Conservation (phyloP, 2,888 invertebrate genomes). For the Cephus runcator region DNA sequence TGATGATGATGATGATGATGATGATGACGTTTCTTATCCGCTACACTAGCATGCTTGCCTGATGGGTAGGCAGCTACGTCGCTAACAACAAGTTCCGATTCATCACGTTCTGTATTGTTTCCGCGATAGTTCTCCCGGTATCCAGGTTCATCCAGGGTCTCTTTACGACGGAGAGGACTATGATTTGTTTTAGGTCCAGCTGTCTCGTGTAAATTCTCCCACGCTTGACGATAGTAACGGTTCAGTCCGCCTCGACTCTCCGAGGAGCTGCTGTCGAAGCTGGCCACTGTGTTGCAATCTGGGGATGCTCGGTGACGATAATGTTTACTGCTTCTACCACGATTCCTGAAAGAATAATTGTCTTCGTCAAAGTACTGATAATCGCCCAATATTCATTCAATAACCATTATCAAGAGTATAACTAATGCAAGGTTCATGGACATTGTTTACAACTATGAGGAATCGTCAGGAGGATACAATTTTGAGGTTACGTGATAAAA, state of each 20-base stretch:
- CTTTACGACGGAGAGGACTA: slow-evolving; percentile 74
- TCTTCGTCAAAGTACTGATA: neutral
- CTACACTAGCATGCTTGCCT: slow-evolving; percentile 65
- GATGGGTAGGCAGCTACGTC: slow-evolving; percentile 68
- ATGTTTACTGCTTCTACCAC: slow-evolving; percentile 79
- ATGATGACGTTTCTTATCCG: slow-evolving; percentile 75
- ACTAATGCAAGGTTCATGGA: neutral
- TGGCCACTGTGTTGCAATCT: slow-evolving; percentile 91
- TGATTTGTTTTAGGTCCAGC: slow-evolving; percentile 74
- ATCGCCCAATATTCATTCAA: neutral
- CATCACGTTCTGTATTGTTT: slow-evolving; percentile 68
- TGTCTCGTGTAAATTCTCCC: slow-evolving; percentile 91
- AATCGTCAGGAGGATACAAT: neutral
- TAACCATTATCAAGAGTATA: neutral
- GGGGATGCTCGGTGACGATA: slow-evolving; percentile 90
- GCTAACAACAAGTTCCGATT: slow-evolving; percentile 81
- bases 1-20: slow-evolving; percentile 82
- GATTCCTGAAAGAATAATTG: slow-evolving; percentile 70
- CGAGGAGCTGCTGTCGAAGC: slow-evolving; percentile 88
- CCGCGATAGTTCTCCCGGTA: slow-evolving; percentile 62
- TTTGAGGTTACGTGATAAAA: neutral
- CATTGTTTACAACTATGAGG: neutral
- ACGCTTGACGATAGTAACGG: slow-evolving; percentile 90
- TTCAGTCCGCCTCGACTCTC: slow-evolving; percentile 86
- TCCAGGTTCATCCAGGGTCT: slow-evolving; percentile 76